phyloP scores from a whole-genome alignment of 2,113 vertebrate species.

The Jacana jacana region DNA sequence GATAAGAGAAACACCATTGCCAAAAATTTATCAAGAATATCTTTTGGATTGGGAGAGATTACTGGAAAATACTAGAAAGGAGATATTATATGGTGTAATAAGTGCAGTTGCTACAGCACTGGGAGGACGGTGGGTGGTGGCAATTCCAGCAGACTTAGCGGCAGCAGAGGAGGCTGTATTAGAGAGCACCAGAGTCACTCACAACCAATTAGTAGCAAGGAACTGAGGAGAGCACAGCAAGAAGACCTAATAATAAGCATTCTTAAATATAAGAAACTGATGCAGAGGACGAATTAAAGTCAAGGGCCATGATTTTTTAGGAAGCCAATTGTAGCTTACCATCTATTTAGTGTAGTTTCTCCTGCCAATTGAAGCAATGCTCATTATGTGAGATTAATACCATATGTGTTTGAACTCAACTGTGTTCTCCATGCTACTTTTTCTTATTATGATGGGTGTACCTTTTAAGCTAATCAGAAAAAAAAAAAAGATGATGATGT shows the following conservation, averaged over 20 bases:
- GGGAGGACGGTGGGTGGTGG: constrained; percentile 28
- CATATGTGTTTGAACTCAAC: constrained; percentile 15
- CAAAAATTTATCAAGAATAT: not conserved
- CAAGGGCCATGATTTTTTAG: constrained; percentile 54
- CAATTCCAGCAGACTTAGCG: constrained; percentile 36
- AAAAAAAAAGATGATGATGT: not conserved
- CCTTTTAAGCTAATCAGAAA: constrained; percentile 23
- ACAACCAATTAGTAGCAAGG: constrained; percentile 33
- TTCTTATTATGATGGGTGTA: not conserved
- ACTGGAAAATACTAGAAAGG: constrained; percentile 19
- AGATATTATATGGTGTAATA: constrained; percentile 36
- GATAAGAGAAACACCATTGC: not conserved
- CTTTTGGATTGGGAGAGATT: not conserved
- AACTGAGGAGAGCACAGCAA: constrained; percentile 53
- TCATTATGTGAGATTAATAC: constrained; percentile 48
- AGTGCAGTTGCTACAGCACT: constrained; percentile 11
- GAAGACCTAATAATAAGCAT: constrained; percentile 52
- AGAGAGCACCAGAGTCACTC: constrained; percentile 44
- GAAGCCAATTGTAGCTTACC: constrained; percentile 35
- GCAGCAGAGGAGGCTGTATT: constrained; percentile 14
- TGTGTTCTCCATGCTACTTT: not conserved
- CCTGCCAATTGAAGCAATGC: constrained; percentile 29
- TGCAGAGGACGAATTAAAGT: constrained; percentile 48
- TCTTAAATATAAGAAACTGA: constrained; percentile 47
- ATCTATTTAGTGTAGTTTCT: constrained; percentile 40